Percentiles rank a stretch among this genome's conserved stretches.
Conservation (phyloP, 2,888 invertebrate species). For the Leucozona laternaria region DNA sequence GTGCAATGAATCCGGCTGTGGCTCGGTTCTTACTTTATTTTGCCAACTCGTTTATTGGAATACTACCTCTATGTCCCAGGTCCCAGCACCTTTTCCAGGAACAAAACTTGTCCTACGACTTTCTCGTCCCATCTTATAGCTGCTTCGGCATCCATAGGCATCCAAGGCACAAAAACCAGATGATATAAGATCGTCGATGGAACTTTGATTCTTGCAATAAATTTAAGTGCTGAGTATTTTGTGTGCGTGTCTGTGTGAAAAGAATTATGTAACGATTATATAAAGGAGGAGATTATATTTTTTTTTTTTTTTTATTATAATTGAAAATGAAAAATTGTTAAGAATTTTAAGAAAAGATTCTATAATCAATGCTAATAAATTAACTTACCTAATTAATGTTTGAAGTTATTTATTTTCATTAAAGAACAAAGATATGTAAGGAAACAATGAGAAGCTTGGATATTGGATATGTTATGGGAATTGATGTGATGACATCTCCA, state of each 20-base stretch:
- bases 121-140: slow-evolving; percentile 35
- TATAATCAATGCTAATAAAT: background rate
- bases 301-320: slow-evolving; percentile 17
- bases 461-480: too few species aligned
- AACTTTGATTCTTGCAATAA: slow-evolving; percentile 63
- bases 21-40: slow-evolving; percentile 27
- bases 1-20: slow-evolving; percentile 65
- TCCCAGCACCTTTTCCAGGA: slow-evolving; percentile 33
- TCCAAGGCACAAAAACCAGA: slow-evolving; percentile 45
- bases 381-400: background rate
- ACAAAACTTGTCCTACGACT: slow-evolving; percentile 66
- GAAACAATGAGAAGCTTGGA: background rate
- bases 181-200: slow-evolving; percentile 61
- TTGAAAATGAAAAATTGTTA: slow-evolving; percentile 18
- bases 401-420: background rate
- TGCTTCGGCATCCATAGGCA: slow-evolving; percentile 26
- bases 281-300: slow-evolving; percentile 29
- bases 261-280: slow-evolving; percentile 59
- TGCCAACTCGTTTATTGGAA: slow-evolving; percentile 51
- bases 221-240: slow-evolving; percentile 52
- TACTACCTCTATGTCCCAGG: slow-evolving; percentile 11
- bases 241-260: slow-evolving; percentile 29
- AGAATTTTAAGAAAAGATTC: background rate
- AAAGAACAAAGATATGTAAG: background rate
- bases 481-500: too few species aligned